phyloP scores from a whole-genome alignment of 2,113 vertebrate genomes.

The Carollia perspicillata region DNA sequence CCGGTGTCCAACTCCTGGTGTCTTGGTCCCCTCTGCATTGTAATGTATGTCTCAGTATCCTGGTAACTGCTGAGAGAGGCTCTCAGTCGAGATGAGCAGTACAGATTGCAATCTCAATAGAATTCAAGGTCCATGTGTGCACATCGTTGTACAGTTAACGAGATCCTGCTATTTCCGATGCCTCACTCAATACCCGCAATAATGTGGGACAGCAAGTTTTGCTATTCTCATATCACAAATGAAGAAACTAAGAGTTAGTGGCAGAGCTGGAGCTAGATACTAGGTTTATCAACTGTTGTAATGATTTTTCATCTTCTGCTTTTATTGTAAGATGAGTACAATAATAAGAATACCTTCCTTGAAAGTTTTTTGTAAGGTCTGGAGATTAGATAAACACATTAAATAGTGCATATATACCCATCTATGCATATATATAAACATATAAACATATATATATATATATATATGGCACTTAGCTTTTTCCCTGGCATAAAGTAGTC shows the following conservation, averaged over 20 bases:
- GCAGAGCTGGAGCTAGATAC: not conserved
- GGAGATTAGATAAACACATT: not conserved
- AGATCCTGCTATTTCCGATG: constrained; percentile 5
- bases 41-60: constrained; percentile 64
- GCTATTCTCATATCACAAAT: not conserved
- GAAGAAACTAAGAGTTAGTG: not conserved
- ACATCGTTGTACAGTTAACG: constrained; percentile 29
- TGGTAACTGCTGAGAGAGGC: constrained; percentile 48
- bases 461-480: not conserved
- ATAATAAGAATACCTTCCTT: not conserved
- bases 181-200: not conserved
- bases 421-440: not conserved
- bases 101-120: not conserved
- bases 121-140: not conserved
- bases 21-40: constrained; percentile 43
- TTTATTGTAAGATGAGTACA: not conserved
- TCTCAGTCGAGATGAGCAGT: not conserved
- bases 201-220: not conserved
- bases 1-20: constrained; percentile 40
- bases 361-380: not conserved
- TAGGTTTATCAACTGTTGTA: not conserved
- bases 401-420: not conserved
- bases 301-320: not conserved
- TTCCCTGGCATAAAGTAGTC: not conserved
- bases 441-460: not conserved